Base-by-base conservation (phyloP, 2,888 invertebrate genomes). In the Horisme vitalbata region DNA sequence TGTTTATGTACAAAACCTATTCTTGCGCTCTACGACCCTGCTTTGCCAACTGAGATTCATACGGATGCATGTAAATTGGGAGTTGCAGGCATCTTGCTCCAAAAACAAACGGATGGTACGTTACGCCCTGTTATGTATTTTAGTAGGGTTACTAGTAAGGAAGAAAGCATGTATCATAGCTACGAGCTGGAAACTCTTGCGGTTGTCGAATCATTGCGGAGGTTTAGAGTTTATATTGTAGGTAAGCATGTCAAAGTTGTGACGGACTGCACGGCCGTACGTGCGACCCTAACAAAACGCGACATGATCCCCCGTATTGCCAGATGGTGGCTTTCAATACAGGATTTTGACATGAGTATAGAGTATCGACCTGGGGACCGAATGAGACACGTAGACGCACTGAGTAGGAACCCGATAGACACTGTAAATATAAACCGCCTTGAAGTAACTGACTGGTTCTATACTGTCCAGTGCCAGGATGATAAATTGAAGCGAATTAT, bases 101-200 rank as follows among this genome's bases (percentile, higher is more conserved):
- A n/a, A n/a, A n/a, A n/a, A n/a, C n/a, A n/a, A n/a, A n/a, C n/a
- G n/a, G n/a, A n/a, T n/a, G n/a, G n/a, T n/a, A n/a, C n/a, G n/a
- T n/a, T n/a, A n/a, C n/a, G n/a, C n/a, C n/a, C n/a, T n/a, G n/a
- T n/a, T n/a, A n/a, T n/a, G n/a, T n/a, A n/a, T n/a, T n/a, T n/a
- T n/a, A n/a, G n/a, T n/a, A n/a, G n/a, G n/a, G n/a, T n/a, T n/a
- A n/a, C n/a, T n/a, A n/a, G 51, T 78, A 0, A n/a, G n/a, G n/a
- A n/a, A n/a, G n/a, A n/a, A n/a, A n/a, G n/a, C n/a, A n/a, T n/a
- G n/a, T n/a, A n/a, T n/a, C n/a, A n/a, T n/a, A n/a, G n/a, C n/a
- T n/a, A n/a, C n/a, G n/a, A n/a, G n/a, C n/a, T n/a, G n/a, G 56
- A 77, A 41, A 71, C 72, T 0, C 45, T 75, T 0, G 71, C 72